phyloP scores from a whole-genome alignment of 2,797 vertebrate genomes.

The Emys orbicularis region DNA sequence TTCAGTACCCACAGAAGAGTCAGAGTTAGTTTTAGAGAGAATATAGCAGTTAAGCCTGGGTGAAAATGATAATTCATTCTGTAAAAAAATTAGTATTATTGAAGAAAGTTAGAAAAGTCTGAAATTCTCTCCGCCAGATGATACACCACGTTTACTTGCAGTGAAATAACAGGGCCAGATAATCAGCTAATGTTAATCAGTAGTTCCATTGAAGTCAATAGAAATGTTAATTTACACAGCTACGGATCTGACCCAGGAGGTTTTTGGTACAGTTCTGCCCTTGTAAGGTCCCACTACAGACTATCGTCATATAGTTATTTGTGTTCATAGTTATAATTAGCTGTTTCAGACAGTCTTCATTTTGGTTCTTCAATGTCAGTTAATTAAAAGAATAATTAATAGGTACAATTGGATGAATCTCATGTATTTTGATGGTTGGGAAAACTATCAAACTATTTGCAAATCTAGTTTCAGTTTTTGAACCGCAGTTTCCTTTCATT shows the following conservation, averaged over 20 bases:
- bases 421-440: neutral
- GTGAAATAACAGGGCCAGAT: neutral
- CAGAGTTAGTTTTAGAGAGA: neutral
- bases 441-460: neutral
- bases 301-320: neutral
- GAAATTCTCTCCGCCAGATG: rapidly evolving
- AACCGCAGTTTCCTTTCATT: neutral
- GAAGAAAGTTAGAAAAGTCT: neutral
- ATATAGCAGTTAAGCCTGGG: neutral
- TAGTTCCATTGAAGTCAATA: neutral
- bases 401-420: neutral
- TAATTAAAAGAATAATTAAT: neutral
- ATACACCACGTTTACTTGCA: neutral
- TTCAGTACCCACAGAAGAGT: neutral
- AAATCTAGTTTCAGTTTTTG: neutral
- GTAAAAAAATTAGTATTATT: neutral
- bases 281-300: neutral
- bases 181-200: neutral
- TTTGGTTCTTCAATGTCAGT: neutral
- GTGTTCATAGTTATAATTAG: neutral
- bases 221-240: neutral
- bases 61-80: neutral
- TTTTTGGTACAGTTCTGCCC: neutral
- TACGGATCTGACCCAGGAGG: neutral
- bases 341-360: neutral